Evolutionary conservation across 1,140 invertebrate species (phyloP).

Genomic region (Euura lappo): DNA sequence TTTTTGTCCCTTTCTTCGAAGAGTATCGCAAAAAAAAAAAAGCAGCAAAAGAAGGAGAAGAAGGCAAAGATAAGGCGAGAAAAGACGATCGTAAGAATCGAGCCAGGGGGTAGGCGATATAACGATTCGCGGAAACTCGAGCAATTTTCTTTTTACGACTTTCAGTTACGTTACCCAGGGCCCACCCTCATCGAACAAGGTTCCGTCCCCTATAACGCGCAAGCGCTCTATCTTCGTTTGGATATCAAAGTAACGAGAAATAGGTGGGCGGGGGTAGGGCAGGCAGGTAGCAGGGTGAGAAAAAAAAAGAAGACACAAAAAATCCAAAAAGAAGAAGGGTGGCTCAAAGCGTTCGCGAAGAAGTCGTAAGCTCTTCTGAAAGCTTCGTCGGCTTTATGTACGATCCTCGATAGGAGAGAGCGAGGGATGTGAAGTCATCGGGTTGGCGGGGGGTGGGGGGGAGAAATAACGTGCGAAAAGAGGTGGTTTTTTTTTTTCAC

Average conservation of each 20-base stretch:
- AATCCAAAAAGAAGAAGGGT: not conserved
- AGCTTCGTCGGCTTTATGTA: not conserved
- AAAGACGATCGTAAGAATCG: not conserved
- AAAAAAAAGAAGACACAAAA: not conserved
- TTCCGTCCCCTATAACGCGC: not conserved
- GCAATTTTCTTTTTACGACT: slow-evolving; percentile 7
- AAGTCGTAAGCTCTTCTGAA: slow-evolving; percentile 5
- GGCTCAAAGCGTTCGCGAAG: slow-evolving; percentile 3
- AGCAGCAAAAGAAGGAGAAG: not conserved
- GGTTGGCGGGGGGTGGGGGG: too few species aligned
- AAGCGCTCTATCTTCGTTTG: too few species aligned
- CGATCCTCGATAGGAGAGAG: not conserved
- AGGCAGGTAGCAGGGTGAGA: not conserved
- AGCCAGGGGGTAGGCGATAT: not conserved
- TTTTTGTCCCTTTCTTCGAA: too few species aligned
- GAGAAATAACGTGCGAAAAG: not conserved
- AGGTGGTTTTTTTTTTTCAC: not conserved
- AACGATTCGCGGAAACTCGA: slow-evolving; percentile 1
- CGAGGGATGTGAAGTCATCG: not conserved
- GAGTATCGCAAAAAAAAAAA: not conserved
- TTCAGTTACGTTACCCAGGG: not conserved
- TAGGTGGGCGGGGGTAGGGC: not conserved
- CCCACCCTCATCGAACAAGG: not conserved
- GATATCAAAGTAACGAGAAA: too few species aligned
- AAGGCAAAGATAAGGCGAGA: not conserved